Evolutionary conservation across 2,797 vertebrate species (phyloP), one percentile per base, ranked within the genome.

Genomic region (Crax fasciolata): DNA sequence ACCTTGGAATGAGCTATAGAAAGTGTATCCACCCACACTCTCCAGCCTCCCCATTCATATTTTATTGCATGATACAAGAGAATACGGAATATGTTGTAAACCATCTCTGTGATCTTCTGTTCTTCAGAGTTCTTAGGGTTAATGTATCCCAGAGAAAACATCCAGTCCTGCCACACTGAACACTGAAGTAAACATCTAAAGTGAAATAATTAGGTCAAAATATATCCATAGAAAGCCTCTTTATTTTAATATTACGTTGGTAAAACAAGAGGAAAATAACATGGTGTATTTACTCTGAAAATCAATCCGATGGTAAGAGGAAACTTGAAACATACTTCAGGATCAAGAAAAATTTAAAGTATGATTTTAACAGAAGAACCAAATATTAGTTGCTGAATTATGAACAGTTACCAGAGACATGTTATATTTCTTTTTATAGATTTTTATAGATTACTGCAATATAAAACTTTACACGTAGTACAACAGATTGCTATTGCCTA

Each of bases 101-200:
- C 99, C 99, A 99, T 99, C 97, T 99, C 99, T 0, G 99, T 99
- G 96, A 99, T 99, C 97, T 99, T 99, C 98, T 99, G 99, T 94
- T 99, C 99, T 95, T 99, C 99, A 0, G 99, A 98, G 97, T 98
- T 99, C 97, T 99, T 99, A 35, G 99, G 99, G 97, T 99, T 99
- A 97, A 99, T 99, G 94, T 99, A 99, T 77, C 99, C 99, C 72
- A 99, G 98, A 78, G 99, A 99, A 98, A 99, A 99, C 99, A 99
- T 99, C 99, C 99, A 99, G 95, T 99, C 99, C 98, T 99, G 99
- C 99, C 99, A 99, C 91, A 99, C 99, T 11, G 99, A 99, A 98
- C 99, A 99, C 98, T 99, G 99, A 97, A 99, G 97, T 97, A 99
- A 98, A 97, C 99, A 99, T 96, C 99, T 99, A 89, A 94, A 97